phyloP scores from a whole-genome alignment of 2,113 vertebrate species.

The Riparia riparia region DNA sequence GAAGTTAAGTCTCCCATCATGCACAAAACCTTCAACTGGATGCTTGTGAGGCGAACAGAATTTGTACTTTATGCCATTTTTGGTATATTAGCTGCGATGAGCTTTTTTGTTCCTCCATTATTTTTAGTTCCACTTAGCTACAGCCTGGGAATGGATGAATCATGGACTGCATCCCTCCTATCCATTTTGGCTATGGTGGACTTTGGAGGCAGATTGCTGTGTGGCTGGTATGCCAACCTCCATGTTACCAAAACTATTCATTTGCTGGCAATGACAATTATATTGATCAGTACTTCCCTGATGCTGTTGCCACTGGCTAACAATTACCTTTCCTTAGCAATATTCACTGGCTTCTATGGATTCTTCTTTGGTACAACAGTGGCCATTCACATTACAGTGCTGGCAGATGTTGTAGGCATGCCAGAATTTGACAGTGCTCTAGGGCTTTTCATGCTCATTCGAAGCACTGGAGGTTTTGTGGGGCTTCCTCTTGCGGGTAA shows the following conservation, averaged over 20 bases:
- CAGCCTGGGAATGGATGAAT: constrained; percentile 73
- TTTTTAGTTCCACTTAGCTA: constrained; percentile 78
- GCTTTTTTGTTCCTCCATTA: constrained; percentile 78
- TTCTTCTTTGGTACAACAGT: constrained; percentile 81
- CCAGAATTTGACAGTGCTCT: constrained; percentile 77
- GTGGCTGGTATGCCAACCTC: constrained; percentile 79
- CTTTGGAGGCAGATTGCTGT: constrained; percentile 73
- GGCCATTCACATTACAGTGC: constrained; percentile 75
- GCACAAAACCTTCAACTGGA: constrained; percentile 38
- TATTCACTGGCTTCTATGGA: constrained; percentile 74
- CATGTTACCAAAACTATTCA: constrained; percentile 75
- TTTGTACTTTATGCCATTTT: constrained; percentile 78
- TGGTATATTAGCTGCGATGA: constrained; percentile 75
- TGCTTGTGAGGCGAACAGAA: constrained; percentile 22
- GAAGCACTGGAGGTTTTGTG: constrained; percentile 75
- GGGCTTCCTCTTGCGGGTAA: constrained; percentile 75
- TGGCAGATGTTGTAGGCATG: constrained; percentile 79
- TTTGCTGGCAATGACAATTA: constrained; percentile 72
- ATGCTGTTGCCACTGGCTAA: constrained; percentile 75
- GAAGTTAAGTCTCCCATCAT: background rate
- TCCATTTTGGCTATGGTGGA: constrained; percentile 76
- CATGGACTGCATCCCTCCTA: constrained; percentile 76
- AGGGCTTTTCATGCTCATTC: constrained; percentile 81
- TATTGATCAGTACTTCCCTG: constrained; percentile 72
- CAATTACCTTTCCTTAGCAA: constrained; percentile 69